phyloP scores from a whole-genome alignment of 2,113 vertebrate genomes.

The Cebus imitator region DNA sequence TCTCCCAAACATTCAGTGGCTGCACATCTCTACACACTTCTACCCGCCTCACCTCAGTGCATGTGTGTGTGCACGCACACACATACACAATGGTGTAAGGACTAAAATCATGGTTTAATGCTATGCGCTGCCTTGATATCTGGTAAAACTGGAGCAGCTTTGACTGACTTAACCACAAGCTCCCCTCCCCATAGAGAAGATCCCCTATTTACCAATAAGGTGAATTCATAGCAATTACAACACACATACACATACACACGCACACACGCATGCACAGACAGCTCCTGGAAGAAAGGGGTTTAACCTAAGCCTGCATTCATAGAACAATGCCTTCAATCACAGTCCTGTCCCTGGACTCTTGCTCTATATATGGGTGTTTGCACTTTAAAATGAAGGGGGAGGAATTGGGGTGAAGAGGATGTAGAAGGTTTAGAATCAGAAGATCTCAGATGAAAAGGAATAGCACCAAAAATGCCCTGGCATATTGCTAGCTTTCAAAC shows the following conservation, averaged over 20 bases:
- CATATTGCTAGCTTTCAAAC: neutral
- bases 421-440: neutral
- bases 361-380: neutral
- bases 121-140: neutral
- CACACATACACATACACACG: too few species aligned
- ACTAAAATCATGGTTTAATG: neutral
- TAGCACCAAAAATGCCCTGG: neutral
- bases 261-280: neutral
- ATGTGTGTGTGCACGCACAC: neutral
- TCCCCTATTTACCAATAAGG: neutral
- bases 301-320: neutral
- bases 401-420: neutral
- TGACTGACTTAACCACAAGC: neutral
- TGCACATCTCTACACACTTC: neutral
- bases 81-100: neutral
- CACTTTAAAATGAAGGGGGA: neutral
- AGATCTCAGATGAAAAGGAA: neutral
- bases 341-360: neutral
- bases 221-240: neutral
- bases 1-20: neutral
- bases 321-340: neutral
- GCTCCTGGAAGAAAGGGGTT: neutral
- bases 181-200: neutral
- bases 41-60: neutral
- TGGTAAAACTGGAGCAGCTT: neutral